phyloP scores from a whole-genome alignment of 2,113 vertebrate species.

The Zosterops japonicus region DNA sequence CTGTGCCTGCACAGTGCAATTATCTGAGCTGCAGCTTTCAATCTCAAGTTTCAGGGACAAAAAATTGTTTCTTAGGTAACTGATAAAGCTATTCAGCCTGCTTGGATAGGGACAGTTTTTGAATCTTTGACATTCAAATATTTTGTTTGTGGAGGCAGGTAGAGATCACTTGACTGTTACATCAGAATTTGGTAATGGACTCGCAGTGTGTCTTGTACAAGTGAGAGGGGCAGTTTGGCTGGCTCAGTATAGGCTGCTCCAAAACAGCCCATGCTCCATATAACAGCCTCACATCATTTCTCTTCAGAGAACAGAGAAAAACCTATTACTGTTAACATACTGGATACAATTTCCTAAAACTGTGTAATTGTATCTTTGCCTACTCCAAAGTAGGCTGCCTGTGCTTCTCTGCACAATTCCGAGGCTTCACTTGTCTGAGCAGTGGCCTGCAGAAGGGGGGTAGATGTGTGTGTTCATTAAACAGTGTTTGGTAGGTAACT shows the following conservation, averaged over 20 bases:
- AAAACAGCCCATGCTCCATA: not conserved
- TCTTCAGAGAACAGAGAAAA: not conserved
- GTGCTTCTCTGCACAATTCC: not conserved
- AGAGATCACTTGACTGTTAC: not conserved
- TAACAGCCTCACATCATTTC: not conserved
- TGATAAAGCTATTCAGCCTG: not conserved
- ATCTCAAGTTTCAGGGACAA: not conserved
- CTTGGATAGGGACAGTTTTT: not conserved
- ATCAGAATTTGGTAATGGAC: not conserved
- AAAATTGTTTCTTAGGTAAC: not conserved
- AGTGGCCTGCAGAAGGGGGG: not conserved
- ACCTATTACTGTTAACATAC: not conserved
- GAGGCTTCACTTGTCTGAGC: not conserved
- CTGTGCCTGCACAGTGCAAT: not conserved
- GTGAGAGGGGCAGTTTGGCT: not conserved
- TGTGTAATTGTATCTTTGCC: not conserved
- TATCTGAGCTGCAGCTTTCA: not conserved
- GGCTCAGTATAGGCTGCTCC: not conserved
- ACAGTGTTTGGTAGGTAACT: not conserved
- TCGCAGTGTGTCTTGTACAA: fast-evolving
- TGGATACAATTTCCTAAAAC: not conserved
- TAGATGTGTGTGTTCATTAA: not conserved
- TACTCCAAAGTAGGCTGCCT: not conserved
- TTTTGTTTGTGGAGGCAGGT: not conserved
- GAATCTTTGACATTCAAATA: not conserved